Percentiles rank a stretch among this genome's conserved stretches.
Evolutionary conservation across 2,113 vertebrate genomes (phyloP).

Genomic region (Leuciscus idus): DNA sequence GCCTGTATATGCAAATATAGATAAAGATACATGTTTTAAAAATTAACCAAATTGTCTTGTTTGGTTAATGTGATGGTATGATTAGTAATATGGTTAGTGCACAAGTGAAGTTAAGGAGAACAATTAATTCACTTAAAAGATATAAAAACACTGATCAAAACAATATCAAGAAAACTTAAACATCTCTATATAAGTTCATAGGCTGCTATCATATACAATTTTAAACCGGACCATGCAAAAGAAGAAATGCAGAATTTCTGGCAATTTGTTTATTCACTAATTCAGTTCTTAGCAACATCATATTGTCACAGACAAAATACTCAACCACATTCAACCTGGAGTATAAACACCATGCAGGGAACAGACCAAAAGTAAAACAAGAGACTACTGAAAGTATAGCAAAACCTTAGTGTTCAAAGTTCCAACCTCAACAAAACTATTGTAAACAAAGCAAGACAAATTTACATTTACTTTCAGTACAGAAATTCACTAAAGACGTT

Average conservation of each 20-base stretch:
- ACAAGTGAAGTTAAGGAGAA: too few relatives aligned
- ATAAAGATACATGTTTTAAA: too few relatives aligned
- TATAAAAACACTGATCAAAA: background rate
- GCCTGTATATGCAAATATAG: too few relatives aligned
- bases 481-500: background rate
- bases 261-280: slow-evolving; percentile 16
- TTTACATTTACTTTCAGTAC: slow-evolving; percentile 2
- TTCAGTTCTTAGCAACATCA: slow-evolving; percentile 4
- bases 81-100: too few relatives aligned
- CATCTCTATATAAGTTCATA: background rate
- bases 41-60: too few relatives aligned
- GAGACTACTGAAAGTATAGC: background rate
- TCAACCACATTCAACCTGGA: slow-evolving; percentile 4
- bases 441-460: background rate
- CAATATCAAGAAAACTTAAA: background rate
- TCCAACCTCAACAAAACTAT: background rate
- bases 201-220: background rate
- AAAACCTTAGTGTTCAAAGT: slow-evolving; percentile 19
- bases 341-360: slow-evolving; percentile 21
- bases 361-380: background rate
- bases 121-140: too few relatives aligned
- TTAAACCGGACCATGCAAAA: background rate
- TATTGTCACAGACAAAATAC: slow-evolving; percentile 17
- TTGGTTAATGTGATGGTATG: too few relatives aligned
- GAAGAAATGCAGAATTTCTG: background rate